phyloP scores from a whole-genome alignment of 2,888 invertebrate genomes.

The Eurois occulta region DNA sequence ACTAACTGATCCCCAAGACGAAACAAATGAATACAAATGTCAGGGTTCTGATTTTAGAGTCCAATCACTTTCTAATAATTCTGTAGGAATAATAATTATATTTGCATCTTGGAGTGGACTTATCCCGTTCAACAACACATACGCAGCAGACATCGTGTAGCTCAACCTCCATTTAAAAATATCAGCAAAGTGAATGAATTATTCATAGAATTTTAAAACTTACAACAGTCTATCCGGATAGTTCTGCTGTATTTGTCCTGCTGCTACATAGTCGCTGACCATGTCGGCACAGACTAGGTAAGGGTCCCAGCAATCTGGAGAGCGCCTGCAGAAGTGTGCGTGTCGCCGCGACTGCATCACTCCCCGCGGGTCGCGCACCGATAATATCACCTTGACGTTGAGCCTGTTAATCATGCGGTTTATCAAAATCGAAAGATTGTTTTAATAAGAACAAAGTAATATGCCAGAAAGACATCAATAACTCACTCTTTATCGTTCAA shows the following conservation, averaged over 20 bases:
- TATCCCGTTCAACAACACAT: neutral
- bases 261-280: conserved; percentile 95
- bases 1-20: too few relatives aligned
- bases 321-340: conserved; percentile 92
- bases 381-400: conserved; percentile 93
- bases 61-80: too few relatives aligned
- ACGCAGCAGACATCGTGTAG: neutral
- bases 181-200: neutral
- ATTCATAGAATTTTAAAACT: conserved; percentile 61
- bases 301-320: conserved; percentile 95
- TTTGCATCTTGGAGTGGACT: too few relatives aligned
- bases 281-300: conserved; percentile 94
- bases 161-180: neutral
- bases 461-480: neutral
- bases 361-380: conserved; percentile 96
- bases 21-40: too few relatives aligned
- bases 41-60: too few relatives aligned
- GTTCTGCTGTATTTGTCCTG: conserved; percentile 91
- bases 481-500: conserved; percentile 91
- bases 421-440: neutral
- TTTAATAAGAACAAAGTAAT: neutral
- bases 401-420: conserved; percentile 83
- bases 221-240: conserved; percentile 95
- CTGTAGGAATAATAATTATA: too few relatives aligned
- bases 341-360: conserved; percentile 96